phyloP scores from a whole-genome alignment of 2,797 vertebrate genomes.

The Neomorphus geoffroyi region DNA sequence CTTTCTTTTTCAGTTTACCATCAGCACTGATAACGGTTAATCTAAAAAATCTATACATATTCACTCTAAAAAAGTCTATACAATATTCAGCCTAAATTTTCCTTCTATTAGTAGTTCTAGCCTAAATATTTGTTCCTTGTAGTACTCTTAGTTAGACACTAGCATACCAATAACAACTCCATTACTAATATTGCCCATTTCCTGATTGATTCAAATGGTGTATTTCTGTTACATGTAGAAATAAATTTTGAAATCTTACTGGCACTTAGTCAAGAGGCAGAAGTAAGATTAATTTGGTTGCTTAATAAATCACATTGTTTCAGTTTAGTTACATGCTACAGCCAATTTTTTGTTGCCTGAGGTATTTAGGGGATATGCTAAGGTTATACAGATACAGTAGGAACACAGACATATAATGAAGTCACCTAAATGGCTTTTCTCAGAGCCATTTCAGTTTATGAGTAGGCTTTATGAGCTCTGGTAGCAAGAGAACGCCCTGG shows the following conservation, averaged over 20 bases:
- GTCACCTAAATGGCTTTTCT: not conserved
- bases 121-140: rapidly evolving
- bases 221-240: not conserved
- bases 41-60: not conserved
- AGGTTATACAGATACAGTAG: not conserved
- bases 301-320: not conserved
- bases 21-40: not conserved
- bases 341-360: not conserved
- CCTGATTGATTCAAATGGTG: not conserved
- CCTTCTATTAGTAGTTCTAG: not conserved
- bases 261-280: not conserved
- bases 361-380: not conserved
- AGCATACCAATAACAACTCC: not conserved
- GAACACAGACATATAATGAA: not conserved
- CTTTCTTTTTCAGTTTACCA: not conserved
- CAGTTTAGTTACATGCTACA: not conserved
- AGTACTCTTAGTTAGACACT: not conserved
- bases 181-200: not conserved
- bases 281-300: not conserved
- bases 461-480: not conserved
- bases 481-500: not conserved
- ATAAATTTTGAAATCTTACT: not conserved
- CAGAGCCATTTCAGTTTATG: not conserved
- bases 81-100: not conserved
- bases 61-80: not conserved